Base-by-base conservation (phyloP, 2,888 invertebrate genomes). In the Caradrina clavipalpis region DNA sequence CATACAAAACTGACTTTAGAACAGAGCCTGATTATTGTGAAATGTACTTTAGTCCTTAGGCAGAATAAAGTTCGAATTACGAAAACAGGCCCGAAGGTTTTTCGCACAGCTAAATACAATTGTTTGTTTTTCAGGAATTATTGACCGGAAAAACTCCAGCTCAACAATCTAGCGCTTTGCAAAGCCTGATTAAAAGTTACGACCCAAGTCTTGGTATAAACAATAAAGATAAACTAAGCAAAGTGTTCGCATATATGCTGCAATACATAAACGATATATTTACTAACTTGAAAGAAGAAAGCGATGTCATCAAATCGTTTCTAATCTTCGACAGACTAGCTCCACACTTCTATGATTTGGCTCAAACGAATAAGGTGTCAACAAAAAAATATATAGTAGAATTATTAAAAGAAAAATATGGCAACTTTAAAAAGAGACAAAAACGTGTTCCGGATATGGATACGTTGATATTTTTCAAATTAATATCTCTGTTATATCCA, bases 181-280 rank as follows among this genome's bases (percentile, higher is more conserved):
- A 98, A 86, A 97, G 98, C 85, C 97, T 99, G 80, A 97, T 99
- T 21, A 98, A 98, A 93, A 98, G 98, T 86, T 98, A 98, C 93
- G 98, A 99, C 91, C 98, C 98, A 2, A 97, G 98, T 85, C 91
- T 99, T 61, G 97, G 97, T 8, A 97, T 97, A 78, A 97, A 97
- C 19, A 99, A 99, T 88, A 98, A 98, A 89, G 97, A 97, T 47
- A 97, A 97, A 86, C 94, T 99, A 15, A 97, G 97, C 63, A 96
- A 97, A 82, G 90, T 99, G 1, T 98, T 98, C 88, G 97, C 97
- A 0, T 98, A 97, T 87, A 90, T 99, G 78, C 89, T 99, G 42
- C 98, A 98, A 90, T 97, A 98, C 87, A 92, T 98, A 10, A 97
- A 98, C 84, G 98, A 98, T 83, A 87, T 97, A 67, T 97, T 97